Base-by-base conservation (phyloP, 2,888 invertebrate species). In the Sesamia inferens region DNA sequence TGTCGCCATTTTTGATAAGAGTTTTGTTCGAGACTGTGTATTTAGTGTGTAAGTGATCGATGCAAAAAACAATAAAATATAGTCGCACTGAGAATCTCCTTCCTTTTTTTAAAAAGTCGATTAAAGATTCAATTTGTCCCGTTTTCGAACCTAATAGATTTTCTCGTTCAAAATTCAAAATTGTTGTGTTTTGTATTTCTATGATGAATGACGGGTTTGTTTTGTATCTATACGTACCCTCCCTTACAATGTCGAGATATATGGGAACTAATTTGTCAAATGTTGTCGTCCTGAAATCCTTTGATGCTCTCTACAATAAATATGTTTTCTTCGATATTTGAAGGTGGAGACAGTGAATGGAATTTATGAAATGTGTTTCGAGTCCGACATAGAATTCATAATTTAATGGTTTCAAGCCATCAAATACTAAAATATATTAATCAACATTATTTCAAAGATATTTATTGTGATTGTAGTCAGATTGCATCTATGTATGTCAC, bases 211-310 rank as follows among this genome's bases (percentile, higher is more conserved):
- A 54, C 65, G 10, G 57, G 78, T 58, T 77, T 78, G 78, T 78
- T 82, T 71, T 70, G 65, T 82, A 57, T 75, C 4, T 58, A 24
- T 16, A 31, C 19, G 19, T 54, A 75, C 39, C 11, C 48, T 58
- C 55, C 31, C 57, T 19, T 48, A 47, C 19, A 51, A 44, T 58
- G 54, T 77, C 11, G 71, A 66, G 51, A 24, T 57, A 69, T 66
- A 47, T 22, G 47, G 51, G n/a, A 78, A 82, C 57, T 70, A 71
- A 78, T 78, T 78, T 78, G 78, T 78, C 78, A 82, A 66, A 58
- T 65, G 62, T 66, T 70, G 78, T 78, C 78, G 68, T 82, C 54
- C 78, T 39, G 16, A 47, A 75, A 58, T 76, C 70, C 70, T 80
- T 76, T 76, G 80, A 70, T 57, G 70, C 19, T 76, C 39, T 31